These are phyloP conservation scores for Heliconius ismenius DNA, from an alignment of 2,888 invertebrate genomes.

Conservation along the genomic window DNA sequence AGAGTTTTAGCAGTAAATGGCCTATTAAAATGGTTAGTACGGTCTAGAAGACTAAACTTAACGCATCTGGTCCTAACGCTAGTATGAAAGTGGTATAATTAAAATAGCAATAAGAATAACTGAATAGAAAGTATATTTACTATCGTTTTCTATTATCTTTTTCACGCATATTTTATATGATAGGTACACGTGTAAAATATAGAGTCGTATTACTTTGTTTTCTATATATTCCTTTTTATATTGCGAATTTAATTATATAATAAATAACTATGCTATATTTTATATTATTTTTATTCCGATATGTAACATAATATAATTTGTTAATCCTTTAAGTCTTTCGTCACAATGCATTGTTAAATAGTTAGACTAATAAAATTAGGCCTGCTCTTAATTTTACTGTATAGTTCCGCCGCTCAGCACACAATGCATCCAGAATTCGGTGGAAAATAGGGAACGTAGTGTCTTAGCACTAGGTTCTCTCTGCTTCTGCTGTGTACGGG, in stretches of 20 bases:
- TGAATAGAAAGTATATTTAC: not conserved
- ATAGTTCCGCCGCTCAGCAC: not conserved
- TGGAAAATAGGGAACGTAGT: not conserved
- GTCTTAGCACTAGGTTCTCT: not conserved
- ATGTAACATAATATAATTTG: too few relatives aligned
- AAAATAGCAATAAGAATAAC: not conserved
- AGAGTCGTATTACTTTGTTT: too few relatives aligned
- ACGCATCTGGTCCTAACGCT: constrained; percentile 6
- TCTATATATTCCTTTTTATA: too few relatives aligned
- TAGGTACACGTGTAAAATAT: too few relatives aligned
- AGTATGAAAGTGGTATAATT: constrained; percentile 2
- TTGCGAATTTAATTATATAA: too few relatives aligned
- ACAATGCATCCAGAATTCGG: not conserved
- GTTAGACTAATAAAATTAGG: too few relatives aligned
- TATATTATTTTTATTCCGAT: too few relatives aligned
- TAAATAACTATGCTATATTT: too few relatives aligned
- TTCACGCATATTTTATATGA: not conserved
- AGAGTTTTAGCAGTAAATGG: constrained; percentile 1
- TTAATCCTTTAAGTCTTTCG: too few relatives aligned
- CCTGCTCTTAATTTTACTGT: too few relatives aligned
- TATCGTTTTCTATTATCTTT: not conserved
- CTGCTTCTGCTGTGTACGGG: not conserved
- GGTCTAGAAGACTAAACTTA: constrained; percentile 15
- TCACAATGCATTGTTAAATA: too few relatives aligned
- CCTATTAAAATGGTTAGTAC: constrained; percentile 17